These are phyloP conservation scores for Ophioderma brevispina DNA, from an alignment of 35 echinoderm and acorn worm species.

Conservation along the genomic window DNA sequence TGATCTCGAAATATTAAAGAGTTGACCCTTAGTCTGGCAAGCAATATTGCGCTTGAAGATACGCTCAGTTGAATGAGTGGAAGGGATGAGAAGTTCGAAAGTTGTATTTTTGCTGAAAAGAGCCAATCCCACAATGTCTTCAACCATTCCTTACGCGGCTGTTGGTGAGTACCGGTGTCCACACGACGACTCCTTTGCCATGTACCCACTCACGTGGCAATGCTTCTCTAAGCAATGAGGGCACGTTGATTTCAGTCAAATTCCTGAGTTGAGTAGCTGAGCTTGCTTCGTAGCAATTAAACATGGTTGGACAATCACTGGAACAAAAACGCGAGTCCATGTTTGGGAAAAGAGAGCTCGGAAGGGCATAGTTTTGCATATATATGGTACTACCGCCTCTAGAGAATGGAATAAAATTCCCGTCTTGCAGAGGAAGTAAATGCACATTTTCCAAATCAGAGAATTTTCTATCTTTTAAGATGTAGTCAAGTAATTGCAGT, in stretches of 20 bases:
- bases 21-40: background rate
- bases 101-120: background rate
- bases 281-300: background rate
- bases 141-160: background rate
- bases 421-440: conserved; percentile 52
- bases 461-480: background rate
- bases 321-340: background rate
- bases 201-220: background rate
- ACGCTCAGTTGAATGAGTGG: background rate
- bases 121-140: conserved; percentile 13
- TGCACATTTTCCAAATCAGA: conserved; percentile 21
- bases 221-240: background rate
- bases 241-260: background rate
- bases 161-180: conserved; percentile 11
- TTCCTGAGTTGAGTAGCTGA: background rate
- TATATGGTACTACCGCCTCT: background rate
- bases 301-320: background rate
- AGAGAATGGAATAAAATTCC: conserved; percentile 31
- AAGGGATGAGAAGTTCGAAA: background rate
- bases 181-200: background rate
- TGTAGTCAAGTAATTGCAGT: conserved; percentile 45
- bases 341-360: conserved; percentile 7
- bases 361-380: background rate
- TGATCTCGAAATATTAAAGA: background rate
- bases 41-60: background rate